Conservation (phyloP, 2,888 invertebrate genomes). For the Allolobophora icterica region DNA sequence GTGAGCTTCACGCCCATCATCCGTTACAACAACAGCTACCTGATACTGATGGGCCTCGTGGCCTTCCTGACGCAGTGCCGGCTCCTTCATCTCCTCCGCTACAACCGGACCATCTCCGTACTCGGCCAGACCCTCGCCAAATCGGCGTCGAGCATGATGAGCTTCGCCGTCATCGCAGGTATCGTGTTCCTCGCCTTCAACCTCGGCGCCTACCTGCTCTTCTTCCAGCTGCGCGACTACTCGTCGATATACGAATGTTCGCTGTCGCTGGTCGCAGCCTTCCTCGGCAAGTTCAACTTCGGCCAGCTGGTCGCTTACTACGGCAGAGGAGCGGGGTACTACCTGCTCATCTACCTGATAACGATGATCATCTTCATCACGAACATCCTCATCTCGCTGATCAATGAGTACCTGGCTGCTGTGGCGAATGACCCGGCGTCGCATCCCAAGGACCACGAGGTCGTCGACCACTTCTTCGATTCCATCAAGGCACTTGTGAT, state of each 20-base stretch:
- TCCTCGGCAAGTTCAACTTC: constrained; percentile 40
- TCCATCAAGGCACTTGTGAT: constrained; percentile 11
- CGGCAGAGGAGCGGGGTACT: constrained; percentile 22
- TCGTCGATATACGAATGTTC: constrained; percentile 14
- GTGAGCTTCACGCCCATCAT: constrained; percentile 31
- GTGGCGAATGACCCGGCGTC: background rate
- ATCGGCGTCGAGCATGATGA: constrained; percentile 1
- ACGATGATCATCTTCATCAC: constrained; percentile 37
- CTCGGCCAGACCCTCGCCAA: constrained; percentile 23
- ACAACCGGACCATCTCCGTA: constrained; percentile 34
- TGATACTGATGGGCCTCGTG: constrained; percentile 28
- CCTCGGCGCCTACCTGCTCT: background rate
- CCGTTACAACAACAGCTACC: constrained; percentile 31
- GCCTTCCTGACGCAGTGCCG: constrained; percentile 36
- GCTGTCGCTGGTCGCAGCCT: constrained; percentile 23
- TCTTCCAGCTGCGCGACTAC: constrained; percentile 21
- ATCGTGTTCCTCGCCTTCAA: constrained; percentile 29
- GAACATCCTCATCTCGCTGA: constrained; percentile 36
- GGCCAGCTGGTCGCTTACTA: background rate
- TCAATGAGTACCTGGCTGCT: constrained; percentile 39
- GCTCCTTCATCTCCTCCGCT: constrained; percentile 40
- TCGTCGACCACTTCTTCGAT: constrained; percentile 29
- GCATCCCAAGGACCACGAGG: constrained; percentile 31
- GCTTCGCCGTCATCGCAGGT: background rate
- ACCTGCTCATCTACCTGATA: constrained; percentile 35